Evolutionary conservation across 2,797 vertebrate species (phyloP).

Genomic region (Lepilemur septentrionalis): DNA sequence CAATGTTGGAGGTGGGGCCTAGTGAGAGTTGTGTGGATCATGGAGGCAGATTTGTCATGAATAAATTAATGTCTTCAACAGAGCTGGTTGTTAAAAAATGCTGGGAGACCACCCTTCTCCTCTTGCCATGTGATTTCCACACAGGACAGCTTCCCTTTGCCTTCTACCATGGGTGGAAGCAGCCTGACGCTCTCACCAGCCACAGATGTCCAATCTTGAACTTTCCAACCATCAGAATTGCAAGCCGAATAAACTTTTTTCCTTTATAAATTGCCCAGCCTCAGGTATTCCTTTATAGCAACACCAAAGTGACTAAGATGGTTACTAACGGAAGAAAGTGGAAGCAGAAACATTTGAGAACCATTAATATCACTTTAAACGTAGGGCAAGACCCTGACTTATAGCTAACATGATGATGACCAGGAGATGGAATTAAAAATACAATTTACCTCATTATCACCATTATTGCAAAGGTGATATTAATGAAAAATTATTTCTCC

Average conservation of each 20-base stretch:
- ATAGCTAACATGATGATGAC: neutral
- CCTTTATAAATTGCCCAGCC: neutral
- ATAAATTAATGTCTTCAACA: neutral
- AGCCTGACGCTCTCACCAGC: neutral
- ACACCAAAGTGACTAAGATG: neutral
- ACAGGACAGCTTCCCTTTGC: neutral
- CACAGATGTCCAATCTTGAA: neutral
- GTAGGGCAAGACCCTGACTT: neutral
- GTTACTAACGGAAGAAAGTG: neutral
- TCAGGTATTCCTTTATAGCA: neutral
- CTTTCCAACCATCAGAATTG: neutral
- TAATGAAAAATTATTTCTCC: neutral
- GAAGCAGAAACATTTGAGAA: neutral
- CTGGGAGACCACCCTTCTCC: too few species aligned
- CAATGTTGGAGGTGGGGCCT: neutral
- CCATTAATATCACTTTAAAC: neutral
- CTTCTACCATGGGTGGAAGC: neutral
- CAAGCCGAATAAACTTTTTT: neutral
- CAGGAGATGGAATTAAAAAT: neutral
- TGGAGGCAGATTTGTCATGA: neutral
- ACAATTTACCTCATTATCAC: neutral
- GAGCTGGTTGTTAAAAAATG: neutral
- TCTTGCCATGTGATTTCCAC: neutral
- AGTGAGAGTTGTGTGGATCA: neutral
- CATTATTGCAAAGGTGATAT: neutral